These are phyloP conservation scores for Scolopax rusticola DNA, from an alignment of 2,797 vertebrate species.

Conservation along the genomic window DNA sequence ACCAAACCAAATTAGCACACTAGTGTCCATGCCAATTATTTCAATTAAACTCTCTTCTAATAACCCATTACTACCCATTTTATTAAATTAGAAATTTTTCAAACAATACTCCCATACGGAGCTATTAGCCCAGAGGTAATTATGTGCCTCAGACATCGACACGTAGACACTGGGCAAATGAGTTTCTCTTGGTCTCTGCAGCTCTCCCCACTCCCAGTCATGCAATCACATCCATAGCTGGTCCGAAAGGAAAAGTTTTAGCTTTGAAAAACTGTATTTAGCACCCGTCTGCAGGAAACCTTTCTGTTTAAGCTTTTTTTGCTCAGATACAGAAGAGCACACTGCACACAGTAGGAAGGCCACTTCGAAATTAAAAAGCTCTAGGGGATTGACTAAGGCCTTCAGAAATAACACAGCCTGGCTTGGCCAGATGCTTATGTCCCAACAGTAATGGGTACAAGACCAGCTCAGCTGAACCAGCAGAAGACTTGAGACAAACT, in stretches of 20 bases:
- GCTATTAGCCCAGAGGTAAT: neutral
- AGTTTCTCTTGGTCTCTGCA: neutral
- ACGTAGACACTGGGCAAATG: fast-evolving
- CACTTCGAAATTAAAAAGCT: neutral
- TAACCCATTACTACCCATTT: conserved; percentile 13
- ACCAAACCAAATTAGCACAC: neutral
- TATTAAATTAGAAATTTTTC: neutral
- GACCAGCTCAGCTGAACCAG: neutral
- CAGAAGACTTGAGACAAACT: neutral
- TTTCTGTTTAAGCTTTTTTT: neutral
- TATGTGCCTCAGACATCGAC: fast-evolving
- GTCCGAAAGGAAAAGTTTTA: neutral
- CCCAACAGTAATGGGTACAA: fast-evolving
- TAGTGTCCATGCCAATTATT: neutral
- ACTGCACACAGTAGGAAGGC: fast-evolving
- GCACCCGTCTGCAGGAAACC: neutral
- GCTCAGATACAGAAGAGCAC: neutral
- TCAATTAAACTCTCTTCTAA: conserved; percentile 24
- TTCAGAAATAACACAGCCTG: fast-evolving
- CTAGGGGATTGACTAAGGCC: neutral
- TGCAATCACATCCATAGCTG: neutral
- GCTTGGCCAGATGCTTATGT: neutral
- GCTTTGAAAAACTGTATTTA: neutral
- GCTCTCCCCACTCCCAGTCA: neutral
- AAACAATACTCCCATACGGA: neutral